These are phyloP conservation scores for Pristionchus exspectatus DNA, from an alignment of 2,888 invertebrate genomes.

Conservation along the genomic window DNA sequence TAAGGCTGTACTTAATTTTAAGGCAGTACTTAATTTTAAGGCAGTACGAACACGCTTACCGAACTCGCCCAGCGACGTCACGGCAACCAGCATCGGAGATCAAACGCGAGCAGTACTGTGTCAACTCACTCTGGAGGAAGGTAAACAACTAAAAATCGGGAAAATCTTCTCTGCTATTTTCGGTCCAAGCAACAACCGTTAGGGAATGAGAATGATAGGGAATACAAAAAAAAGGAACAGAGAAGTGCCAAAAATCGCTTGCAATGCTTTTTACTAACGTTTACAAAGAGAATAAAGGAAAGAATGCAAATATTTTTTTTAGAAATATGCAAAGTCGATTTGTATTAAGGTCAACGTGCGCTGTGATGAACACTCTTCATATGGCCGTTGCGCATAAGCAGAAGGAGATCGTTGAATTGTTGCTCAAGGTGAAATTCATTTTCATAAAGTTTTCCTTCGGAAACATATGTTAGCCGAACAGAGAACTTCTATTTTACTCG, in stretches of 20 bases:
- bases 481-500: not conserved
- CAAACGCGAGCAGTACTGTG: slow-evolving; percentile 77
- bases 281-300: no score
- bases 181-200: no score
- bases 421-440: slow-evolving; percentile 82
- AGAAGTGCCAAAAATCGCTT: no score
- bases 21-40: no score
- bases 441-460: not conserved
- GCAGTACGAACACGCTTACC: slow-evolving; percentile 77
- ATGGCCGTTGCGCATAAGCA: slow-evolving; percentile 83
- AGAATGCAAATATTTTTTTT: not conserved
- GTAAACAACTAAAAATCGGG: slow-evolving; percentile 48
- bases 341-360: slow-evolving; percentile 70
- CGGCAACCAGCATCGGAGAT: slow-evolving; percentile 74
- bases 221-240: no score
- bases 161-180: no score
- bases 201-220: no score
- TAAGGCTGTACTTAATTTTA: no score
- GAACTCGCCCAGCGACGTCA: slow-evolving; percentile 76
- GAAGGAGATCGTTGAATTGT: slow-evolving; percentile 79
- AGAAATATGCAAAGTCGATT: not conserved
- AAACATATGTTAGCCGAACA: not conserved
- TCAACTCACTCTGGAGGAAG: slow-evolving; percentile 77
- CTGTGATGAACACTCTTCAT: slow-evolving; percentile 81
- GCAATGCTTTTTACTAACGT: no score